Conservation (phyloP, 2,113 vertebrate genomes). For the Nipponia nippon region DNA sequence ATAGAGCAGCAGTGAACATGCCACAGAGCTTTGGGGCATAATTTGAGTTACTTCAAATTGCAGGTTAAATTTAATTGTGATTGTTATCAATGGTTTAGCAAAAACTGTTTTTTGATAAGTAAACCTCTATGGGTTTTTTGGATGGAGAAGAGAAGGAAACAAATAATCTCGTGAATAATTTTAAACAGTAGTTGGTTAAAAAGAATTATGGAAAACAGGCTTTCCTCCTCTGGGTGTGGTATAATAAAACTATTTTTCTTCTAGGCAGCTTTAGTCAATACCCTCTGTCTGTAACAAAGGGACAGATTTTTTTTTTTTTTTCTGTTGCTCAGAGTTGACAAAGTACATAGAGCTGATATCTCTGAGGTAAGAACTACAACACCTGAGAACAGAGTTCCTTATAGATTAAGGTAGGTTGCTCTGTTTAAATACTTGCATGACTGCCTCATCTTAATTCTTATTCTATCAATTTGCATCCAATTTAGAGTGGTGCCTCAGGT, state of each 20-base stretch:
- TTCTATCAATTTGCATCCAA: slow-evolving; percentile 38
- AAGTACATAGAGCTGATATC: neutral
- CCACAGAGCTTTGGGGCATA: slow-evolving; percentile 38
- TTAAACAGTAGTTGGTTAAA: neutral
- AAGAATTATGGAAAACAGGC: neutral
- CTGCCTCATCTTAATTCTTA: slow-evolving; percentile 28
- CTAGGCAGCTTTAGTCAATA: slow-evolving; percentile 10
- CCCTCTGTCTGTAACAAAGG: neutral
- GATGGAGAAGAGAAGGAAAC: slow-evolving; percentile 14
- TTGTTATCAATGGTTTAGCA: slow-evolving; percentile 12
- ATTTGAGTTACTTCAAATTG: slow-evolving; percentile 18
- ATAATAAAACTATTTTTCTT: slow-evolving; percentile 3
- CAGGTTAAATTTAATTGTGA: slow-evolving; percentile 48
- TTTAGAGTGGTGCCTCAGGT: slow-evolving; percentile 40
- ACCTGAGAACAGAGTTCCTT: slow-evolving; percentile 8
- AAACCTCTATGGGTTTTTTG: slow-evolving; percentile 6
- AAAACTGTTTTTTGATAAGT: neutral
- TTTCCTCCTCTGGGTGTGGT: neutral
- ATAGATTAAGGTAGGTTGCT: neutral
- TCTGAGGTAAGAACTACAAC: neutral
- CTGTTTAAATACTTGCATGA: slow-evolving; percentile 29
- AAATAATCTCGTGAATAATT: slow-evolving; percentile 7
- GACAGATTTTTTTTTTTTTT: neutral
- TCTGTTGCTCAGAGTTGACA: neutral
- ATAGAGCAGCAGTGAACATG: neutral